Conservation (phyloP, 2,113 vertebrate species). For the Sphaerodactylus townsendi region DNA sequence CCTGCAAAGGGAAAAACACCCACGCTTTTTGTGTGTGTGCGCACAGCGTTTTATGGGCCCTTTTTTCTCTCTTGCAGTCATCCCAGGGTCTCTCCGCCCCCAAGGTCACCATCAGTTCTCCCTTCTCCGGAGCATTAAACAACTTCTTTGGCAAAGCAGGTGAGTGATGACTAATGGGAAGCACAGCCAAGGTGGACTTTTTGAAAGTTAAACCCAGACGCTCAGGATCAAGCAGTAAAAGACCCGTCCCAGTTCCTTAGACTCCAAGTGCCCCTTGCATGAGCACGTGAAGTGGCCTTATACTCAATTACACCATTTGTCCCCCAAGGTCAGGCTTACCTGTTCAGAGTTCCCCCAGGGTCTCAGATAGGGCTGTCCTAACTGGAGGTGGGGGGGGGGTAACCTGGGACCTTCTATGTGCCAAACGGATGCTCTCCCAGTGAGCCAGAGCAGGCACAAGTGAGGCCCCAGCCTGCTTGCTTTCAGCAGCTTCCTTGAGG, state of each 20-base stretch:
- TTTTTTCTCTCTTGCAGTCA: constrained; percentile 65
- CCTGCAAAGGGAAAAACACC: too few species aligned
- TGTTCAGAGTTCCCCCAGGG: fast-evolving
- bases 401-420: too few species aligned
- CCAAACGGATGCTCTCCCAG: too few species aligned
- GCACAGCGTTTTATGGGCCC: neutral
- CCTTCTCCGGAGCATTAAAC: constrained; percentile 76
- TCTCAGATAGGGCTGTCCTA: too few species aligned
- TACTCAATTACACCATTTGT: too few species aligned
- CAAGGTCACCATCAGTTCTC: constrained; percentile 77
- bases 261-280: neutral
- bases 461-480: too few species aligned
- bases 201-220: neutral
- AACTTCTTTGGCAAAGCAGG: constrained; percentile 80
- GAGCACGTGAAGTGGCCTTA: too few species aligned
- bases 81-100: constrained; percentile 72
- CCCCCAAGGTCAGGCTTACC: neutral
- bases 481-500: too few species aligned
- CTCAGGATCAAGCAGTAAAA: neutral
- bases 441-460: too few species aligned
- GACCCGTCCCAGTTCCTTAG: too few species aligned
- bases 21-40: too few species aligned
- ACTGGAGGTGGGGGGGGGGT: too few species aligned
- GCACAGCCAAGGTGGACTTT: neutral
- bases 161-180: constrained; percentile 44